Conservation (phyloP, 1,140 invertebrate species). For the Eueides isabella region DNA sequence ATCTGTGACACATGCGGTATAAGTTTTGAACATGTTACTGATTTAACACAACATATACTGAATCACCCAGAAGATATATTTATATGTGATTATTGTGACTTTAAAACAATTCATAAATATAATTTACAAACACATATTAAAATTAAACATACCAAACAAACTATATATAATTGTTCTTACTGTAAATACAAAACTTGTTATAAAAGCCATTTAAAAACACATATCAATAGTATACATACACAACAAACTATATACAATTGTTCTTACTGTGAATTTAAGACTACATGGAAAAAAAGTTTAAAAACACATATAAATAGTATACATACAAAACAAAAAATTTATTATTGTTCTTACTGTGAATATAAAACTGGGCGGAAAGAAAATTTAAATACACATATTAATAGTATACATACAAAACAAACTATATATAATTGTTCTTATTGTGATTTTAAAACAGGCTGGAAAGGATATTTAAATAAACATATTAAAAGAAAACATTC, state of each 20-base stretch:
- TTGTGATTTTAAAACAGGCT: too few species aligned
- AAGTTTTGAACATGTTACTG: not conserved
- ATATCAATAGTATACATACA: constrained; percentile 4
- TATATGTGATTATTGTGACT: constrained; percentile 6
- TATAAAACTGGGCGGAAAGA: not conserved
- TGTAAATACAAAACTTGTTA: too few species aligned
- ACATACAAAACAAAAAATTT: not conserved
- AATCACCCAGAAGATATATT: not conserved
- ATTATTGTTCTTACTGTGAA: not conserved
- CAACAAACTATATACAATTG: not conserved
- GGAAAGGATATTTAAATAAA: too few species aligned
- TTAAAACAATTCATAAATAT: not conserved
- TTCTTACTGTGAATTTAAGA: not conserved
- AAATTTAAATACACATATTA: not conserved
- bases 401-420: not conserved
- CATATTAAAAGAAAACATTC: too few species aligned
- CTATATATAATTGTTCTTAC: not conserved
- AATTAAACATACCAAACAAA: not conserved
- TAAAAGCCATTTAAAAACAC: not conserved
- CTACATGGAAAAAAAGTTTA: not conserved
- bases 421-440: not conserved
- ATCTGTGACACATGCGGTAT: not conserved
- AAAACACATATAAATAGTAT: not conserved
- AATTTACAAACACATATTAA: not conserved
- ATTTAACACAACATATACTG: not conserved